Conservation (phyloP, 2,797 vertebrate genomes). For the Morus bassanus region DNA sequence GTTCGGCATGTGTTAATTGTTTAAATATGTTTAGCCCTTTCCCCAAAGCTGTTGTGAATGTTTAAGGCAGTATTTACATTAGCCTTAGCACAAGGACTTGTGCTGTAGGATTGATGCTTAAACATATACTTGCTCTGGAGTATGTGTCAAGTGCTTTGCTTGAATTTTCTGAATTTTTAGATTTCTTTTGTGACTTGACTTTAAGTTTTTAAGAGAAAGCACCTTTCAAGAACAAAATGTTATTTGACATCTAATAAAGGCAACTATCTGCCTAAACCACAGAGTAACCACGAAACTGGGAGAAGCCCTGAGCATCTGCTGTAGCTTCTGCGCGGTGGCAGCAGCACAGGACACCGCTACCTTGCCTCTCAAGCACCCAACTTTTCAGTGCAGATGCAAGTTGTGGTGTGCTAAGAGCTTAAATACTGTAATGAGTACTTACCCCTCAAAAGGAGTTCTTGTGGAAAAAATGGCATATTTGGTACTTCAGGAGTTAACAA, state of each 20-base stretch:
- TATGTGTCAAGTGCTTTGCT: not conserved
- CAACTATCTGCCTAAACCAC: not conserved
- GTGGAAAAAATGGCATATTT: not conserved
- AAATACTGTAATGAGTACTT: not conserved
- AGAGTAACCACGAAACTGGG: not conserved
- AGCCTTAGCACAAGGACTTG: conserved; percentile 32
- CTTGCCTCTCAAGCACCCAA: not conserved
- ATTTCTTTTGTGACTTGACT: not conserved
- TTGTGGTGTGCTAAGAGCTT: not conserved
- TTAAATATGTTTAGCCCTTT: conserved; percentile 56
- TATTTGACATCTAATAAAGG: conserved; percentile 24
- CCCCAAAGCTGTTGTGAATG: conserved; percentile 58
- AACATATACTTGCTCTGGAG: conserved; percentile 17
- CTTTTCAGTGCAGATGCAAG: not conserved
- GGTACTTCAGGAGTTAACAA: conserved; percentile 52
- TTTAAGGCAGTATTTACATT: conserved; percentile 60
- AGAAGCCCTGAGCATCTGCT: conserved; percentile 18
- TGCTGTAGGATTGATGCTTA: not conserved
- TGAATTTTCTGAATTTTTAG: not conserved
- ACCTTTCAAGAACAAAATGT: not conserved
- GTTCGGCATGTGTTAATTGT: conserved; percentile 57
- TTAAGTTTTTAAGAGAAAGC: not conserved
- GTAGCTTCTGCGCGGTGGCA: not conserved
- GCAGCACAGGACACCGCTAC: not conserved
- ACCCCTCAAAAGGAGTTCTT: not conserved